Conservation (phyloP, 2,888 invertebrate species). For the Rhabditoides inermis region DNA sequence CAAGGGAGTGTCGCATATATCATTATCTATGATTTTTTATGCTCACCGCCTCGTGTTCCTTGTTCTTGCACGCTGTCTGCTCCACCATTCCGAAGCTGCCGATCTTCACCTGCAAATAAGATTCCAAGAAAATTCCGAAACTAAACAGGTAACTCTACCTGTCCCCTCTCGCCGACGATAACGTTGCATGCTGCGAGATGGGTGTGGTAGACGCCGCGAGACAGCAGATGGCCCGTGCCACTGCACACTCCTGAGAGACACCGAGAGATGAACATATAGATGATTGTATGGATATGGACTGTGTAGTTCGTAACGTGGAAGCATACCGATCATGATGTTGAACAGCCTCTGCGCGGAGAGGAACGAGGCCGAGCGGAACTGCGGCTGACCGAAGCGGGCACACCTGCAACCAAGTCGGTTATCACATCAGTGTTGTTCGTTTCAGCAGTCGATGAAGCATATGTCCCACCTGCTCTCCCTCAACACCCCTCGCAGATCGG, state of each 20-base stretch:
- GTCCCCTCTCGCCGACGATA: constrained; percentile 20
- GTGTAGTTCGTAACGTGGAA: too few relatives aligned
- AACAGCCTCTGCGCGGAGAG: constrained; percentile 18
- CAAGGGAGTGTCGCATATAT: too few relatives aligned
- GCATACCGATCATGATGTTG: constrained; percentile 13
- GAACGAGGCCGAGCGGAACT: constrained; percentile 23
- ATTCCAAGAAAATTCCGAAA: too few relatives aligned
- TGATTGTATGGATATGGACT: too few relatives aligned
- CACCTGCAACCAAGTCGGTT: too few relatives aligned
- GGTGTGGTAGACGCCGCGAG: constrained; percentile 11
- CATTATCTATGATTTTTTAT: not conserved
- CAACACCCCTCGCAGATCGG: too few relatives aligned
- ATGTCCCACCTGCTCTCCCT: too few relatives aligned
- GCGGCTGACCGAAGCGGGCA: too few relatives aligned
- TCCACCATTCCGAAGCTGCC: constrained; percentile 20
- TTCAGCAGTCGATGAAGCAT: too few relatives aligned
- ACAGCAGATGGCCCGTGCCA: constrained; percentile 15
- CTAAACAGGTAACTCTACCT: constrained; percentile 4
- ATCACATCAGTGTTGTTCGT: too few relatives aligned
- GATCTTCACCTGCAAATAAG: constrained; percentile 7
- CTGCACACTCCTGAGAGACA: constrained; percentile 11
- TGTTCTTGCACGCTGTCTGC: constrained; percentile 11
- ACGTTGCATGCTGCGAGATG: constrained; percentile 19
- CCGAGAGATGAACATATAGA: too few relatives aligned
- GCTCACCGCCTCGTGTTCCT: constrained; percentile 9